These are phyloP conservation scores for Pogonocichla stellata DNA, from an alignment of 2,113 vertebrate species.

Conservation along the genomic window DNA sequence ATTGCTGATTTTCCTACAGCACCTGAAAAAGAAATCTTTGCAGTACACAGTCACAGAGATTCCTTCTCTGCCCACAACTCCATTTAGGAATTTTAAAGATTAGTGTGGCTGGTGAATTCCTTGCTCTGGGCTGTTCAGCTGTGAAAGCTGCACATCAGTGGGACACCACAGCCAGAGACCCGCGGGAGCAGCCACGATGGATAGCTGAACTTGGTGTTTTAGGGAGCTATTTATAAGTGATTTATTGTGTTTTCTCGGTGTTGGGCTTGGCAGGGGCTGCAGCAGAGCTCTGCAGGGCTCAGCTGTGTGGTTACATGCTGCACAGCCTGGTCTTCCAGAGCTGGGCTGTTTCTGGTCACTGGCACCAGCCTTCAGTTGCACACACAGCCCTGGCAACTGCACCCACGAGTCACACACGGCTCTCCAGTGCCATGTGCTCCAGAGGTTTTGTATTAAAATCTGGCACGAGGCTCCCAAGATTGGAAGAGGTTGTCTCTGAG, in stretches of 20 bases:
- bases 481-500: not conserved
- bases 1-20: not conserved
- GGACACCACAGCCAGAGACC: not conserved
- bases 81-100: not conserved
- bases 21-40: not conserved
- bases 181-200: not conserved
- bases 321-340: not conserved
- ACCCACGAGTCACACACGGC: not conserved
- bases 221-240: constrained; percentile 5
- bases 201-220: accelerated
- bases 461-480: not conserved
- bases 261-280: not conserved
- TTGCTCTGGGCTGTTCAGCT: not conserved
- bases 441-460: not conserved
- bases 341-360: not conserved
- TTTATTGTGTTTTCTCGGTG: not conserved
- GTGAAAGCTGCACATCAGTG: not conserved
- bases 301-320: not conserved
- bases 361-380: not conserved
- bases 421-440: not conserved
- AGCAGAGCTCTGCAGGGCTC: not conserved
- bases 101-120: not conserved
- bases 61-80: not conserved
- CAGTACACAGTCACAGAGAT: accelerated
- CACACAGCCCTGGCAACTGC: not conserved